Conservation (phyloP, 1,140 invertebrate genomes). For the Notospermus geniculatus region DNA sequence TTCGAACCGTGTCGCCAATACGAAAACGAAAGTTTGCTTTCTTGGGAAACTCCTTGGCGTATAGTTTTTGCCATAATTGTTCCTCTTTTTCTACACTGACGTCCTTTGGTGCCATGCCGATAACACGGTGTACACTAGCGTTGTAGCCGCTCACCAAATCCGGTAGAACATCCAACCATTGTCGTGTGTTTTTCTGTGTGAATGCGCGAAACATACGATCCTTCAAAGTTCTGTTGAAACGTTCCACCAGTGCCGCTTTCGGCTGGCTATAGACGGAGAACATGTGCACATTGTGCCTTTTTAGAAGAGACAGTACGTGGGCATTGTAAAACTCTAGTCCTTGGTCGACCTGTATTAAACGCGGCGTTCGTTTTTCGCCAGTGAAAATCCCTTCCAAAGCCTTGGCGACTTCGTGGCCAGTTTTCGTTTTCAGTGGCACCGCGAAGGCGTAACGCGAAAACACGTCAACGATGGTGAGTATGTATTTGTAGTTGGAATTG, state of each 20-base stretch:
- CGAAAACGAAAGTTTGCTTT: neutral
- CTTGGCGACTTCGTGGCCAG: neutral
- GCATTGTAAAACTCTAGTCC: neutral
- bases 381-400: neutral
- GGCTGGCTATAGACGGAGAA: constrained; percentile 36
- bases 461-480: neutral
- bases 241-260: constrained; percentile 57
- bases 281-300: constrained; percentile 13
- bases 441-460: neutral
- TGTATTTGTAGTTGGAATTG: neutral
- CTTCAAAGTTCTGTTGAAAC: constrained; percentile 58
- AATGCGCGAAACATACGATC: constrained; percentile 55
- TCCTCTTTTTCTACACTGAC: constrained; percentile 13
- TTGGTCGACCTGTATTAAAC: neutral
- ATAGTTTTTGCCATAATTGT: neutral
- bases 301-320: neutral
- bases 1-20: neutral
- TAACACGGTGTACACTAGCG: constrained; percentile 51
- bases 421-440: neutral
- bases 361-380: neutral
- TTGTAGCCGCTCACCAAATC: constrained; percentile 55
- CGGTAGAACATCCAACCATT: constrained; percentile 49
- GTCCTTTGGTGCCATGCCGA: constrained; percentile 47
- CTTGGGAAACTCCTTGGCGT: neutral
- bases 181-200: constrained; percentile 49